Base-by-base conservation (phyloP, 2,113 vertebrate genomes). In the Cairina moschata region DNA sequence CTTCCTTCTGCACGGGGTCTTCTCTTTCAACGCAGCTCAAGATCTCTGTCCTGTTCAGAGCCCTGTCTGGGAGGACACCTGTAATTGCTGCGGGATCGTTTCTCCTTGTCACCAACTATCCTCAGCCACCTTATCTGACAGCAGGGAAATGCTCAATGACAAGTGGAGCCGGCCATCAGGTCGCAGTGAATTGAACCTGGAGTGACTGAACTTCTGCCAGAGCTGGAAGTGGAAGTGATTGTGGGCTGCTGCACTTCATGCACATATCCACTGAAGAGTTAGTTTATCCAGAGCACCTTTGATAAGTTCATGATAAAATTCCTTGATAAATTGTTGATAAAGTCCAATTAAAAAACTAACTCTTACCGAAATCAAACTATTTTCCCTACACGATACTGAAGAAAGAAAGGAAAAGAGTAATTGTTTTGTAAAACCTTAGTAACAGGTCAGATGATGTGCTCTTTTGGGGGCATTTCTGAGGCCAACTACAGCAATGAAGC, bases 21-120 rank as follows among this genome's bases (percentile, higher is more conserved):
- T 77, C 48, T 40, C 18, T 68, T 62, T 14, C 2, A 1, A 1
- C 72, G 42, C 48, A 59, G 50, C 67, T 95, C 60, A 68, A 26
- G 62, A 59, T 86, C 50, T 85, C 16, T 72, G 58, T 91, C 11
- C 48, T 69, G 1, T 78, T 69, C 60, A 66, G 73, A 91, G 63
- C 50, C 31, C 2, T 52, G n/a, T 91, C 50, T 69, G 59, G n/a
- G 59, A 44, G 8, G 50, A 59, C 36, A 25, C 17, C 14, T 48
- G 38, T 94, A 89, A 76, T 88, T 95, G 86, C 81, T 95, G 44
- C 36, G 66, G 89, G 69, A 71, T 73, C 15, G 15, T 86, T 95
- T 89, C 65, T 86, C 31, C 66, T 83, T 55, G 56, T 93, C 10
- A 2, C 75, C 62, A 28, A 11, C 55, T 92, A 67, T 50, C 91